Evolutionary conservation across 1,140 invertebrate species (phyloP), one percentile per base, ranked within the genome.

Genomic region (Zelostemma sp.): DNA sequence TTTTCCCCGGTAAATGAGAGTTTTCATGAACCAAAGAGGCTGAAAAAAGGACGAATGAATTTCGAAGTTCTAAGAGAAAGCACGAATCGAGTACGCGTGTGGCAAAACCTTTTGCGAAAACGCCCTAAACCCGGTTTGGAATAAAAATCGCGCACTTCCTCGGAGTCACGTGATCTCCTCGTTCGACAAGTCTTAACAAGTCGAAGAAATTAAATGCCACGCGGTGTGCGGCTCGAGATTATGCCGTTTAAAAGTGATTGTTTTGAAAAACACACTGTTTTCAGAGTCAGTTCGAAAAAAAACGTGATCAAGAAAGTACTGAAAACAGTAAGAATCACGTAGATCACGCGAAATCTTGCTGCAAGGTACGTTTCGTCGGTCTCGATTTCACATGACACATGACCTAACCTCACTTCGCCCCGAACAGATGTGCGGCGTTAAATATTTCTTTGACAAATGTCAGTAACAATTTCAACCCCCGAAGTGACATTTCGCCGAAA

Each of bases 221-320:
- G 63, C 56, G 63, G 63, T 66, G 47, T 51, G 62, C 55, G 48
- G 63, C 56, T 59, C 33, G 6, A 17, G 50, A 66, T 59, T 66
- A 60, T 66, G 56, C 63, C 12, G 56, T 59, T 41, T 60, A 60
- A 66, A 66, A 66, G 17, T 60, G 8, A 25, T 19, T 47, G 9
- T 21, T 19, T 19, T 11, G 1, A 1, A 11, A 48, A 21, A 65
- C 6, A 40, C 41, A 33, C 47, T 35, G 25, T 66, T 35, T 47
- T 58, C 28, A 11, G 14, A 12, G 16, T n/a, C 5, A 35, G 11
- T 9, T 9, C 1, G 6, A n/a, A 35, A 35, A 6, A 35, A 2
- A 6, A n/a, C 3, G 5, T n/a, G 33, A 35, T n/a, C 33, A 35
- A 35, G 33, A 35, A 35, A 35, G 6, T 35, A 2, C n/a, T 35